phyloP scores from a whole-genome alignment of 2,113 vertebrate genomes.

The Dasyornis broadbenti region DNA sequence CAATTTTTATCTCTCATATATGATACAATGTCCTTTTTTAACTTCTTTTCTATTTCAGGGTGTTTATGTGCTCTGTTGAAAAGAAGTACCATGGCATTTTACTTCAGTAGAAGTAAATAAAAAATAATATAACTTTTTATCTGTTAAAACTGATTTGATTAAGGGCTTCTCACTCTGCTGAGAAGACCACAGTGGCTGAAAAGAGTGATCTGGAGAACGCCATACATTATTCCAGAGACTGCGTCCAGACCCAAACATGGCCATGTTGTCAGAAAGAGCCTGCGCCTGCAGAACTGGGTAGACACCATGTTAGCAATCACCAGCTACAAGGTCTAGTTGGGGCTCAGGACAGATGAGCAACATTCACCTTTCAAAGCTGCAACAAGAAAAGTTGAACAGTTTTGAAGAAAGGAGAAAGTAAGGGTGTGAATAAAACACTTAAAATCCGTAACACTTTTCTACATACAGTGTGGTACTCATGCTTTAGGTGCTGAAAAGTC shows the following conservation, averaged over 20 bases:
- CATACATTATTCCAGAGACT: neutral
- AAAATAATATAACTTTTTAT: neutral
- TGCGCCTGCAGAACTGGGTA: neutral
- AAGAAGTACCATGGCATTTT: neutral
- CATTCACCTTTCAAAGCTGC: neutral
- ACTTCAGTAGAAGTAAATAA: neutral
- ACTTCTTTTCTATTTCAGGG: neutral
- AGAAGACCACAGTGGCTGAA: neutral
- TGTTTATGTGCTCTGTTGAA: neutral
- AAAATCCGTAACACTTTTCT: neutral
- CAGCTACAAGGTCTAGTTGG: neutral
- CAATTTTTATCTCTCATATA: neutral
- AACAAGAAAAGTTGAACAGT: neutral
- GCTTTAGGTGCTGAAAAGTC: neutral
- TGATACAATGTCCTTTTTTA: neutral
- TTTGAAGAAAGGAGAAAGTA: neutral
- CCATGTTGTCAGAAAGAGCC: neutral
- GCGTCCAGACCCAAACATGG: neutral
- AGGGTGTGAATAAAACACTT: neutral
- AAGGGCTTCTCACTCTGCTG: neutral
- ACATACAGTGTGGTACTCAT: neutral
- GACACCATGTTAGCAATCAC: neutral
- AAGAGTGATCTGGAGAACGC: neutral
- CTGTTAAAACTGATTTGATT: neutral
- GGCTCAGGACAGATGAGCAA: neutral